Evolutionary conservation across 2,113 vertebrate genomes (phyloP), one percentile per base, ranked within the genome.

Genomic region (Phaetusa simplex): DNA sequence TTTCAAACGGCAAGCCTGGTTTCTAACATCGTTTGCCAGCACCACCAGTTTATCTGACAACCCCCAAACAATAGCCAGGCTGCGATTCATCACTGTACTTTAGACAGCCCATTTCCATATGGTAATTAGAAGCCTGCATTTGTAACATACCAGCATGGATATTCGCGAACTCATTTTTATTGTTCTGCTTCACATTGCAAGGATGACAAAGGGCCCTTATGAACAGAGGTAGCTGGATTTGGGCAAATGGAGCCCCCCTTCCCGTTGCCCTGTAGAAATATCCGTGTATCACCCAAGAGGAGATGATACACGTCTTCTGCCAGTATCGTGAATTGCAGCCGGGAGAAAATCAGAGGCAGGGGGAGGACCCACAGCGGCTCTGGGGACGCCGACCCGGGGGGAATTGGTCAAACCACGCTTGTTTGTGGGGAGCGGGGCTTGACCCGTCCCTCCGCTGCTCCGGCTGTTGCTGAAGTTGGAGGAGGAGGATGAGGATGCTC

Each of bases 331-430:
- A 12, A 2, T 1, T 8, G 92, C 62, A 27, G 40, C 0, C 2
- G 76, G 47, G 79, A 83, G 49, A 53, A 49, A 47, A 83, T 61
- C 34, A 42, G 71, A 56, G 69, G 79, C 53, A 1, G 9, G 40
- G 52, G 82, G 50, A 67, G 82, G 79, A 72, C 77, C 34, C 65
- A 0, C 36, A 11, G 88, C 14, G 16, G 70, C 70, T 78, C 65
- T 1, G 43, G 74, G 40, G 53, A 8, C 45, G 29, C 36, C 38
- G 34, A 12, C 20, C 50, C 66, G 1, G 67, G 40, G 64, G 62
- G 30, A 1, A 11, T 8, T 0, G 52, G 1, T 43, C n/a, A n/a
- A 40, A 2, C 15, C 36, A 0, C 55, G 4, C 11, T 30, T 7
- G 40, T 43, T 3, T 0, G 66, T 1, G 52, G 43, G 5, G 12